Evolutionary conservation across 2,797 vertebrate species (phyloP), one percentile per base, ranked within the genome.

Genomic region (Eulemur albifrons): DNA sequence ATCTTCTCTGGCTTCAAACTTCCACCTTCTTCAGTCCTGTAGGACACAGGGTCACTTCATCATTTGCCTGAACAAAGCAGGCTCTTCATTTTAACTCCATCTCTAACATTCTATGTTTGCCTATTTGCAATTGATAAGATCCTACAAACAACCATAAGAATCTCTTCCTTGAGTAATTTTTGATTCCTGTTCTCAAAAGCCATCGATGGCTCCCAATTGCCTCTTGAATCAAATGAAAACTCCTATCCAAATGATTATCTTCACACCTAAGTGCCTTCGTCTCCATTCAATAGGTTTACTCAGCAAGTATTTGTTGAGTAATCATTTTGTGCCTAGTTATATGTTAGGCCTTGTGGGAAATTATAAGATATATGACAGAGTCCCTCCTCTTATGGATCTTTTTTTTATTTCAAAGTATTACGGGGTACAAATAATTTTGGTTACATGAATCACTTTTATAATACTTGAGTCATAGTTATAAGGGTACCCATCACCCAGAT

Each of bases 161-260:
- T 96, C 45, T 82, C 86, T 93, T 88, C 38, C 40, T 25, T 59
- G 50, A 88, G 69, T 84, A 96, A 93, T 65, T 95, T 95, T 95
- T 87, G 23, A 95, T 89, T 93, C 61, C 35, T 84, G 25, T 93
- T 97, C 72, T 93, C 45, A 81, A 83, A 97, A 91, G 70, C 52
- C 79, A 94, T 79, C 77, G 87, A 72, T 95, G 90, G 88, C 52
- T 94, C 91, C 96, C 86, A 73, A 89, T 1, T 84, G 86, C 86
- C 96, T 98, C 91, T 95, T 96, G 75, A 97, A 93, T 94, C 95
- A 96, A 94, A 96, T 97, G 90, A 95, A 96, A 96, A 95, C 65
- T 45, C 79, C 73, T 63, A 83, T 72, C 30, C 52, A 35, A 95
- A 95, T 86, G 77, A 94, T 93, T 75, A 93, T 89, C 65, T 94